Conservation (phyloP, 2,113 vertebrate genomes). For the Apeltes quadracus region DNA sequence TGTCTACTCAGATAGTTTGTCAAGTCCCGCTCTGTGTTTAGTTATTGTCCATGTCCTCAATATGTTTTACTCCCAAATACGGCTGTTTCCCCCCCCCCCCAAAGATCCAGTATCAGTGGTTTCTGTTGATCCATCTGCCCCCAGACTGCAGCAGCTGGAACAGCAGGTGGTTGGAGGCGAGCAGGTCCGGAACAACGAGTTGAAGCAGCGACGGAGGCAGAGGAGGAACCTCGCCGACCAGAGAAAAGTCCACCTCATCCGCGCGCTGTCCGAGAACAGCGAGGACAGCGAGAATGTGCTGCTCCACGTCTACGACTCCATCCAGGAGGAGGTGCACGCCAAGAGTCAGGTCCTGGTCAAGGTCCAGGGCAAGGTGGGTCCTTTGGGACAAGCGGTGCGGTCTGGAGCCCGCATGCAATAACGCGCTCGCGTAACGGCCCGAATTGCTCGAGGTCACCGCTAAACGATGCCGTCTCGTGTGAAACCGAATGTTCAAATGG, state of each 20-base stretch:
- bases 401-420: neutral
- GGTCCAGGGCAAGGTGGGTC: slow-evolving; percentile 86
- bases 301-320: slow-evolving; percentile 86
- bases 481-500: neutral
- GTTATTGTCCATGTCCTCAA: neutral
- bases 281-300: slow-evolving; percentile 85
- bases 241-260: slow-evolving; percentile 82
- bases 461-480: neutral
- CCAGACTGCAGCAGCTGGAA: slow-evolving; percentile 88
- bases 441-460: neutral
- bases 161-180: slow-evolving; percentile 87
- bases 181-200: slow-evolving; percentile 87
- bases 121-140: neutral
- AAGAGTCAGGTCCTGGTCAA: slow-evolving; percentile 86
- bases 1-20: neutral
- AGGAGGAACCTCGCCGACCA: slow-evolving; percentile 82
- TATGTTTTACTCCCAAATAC: neutral
- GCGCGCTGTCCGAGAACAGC: slow-evolving; percentile 76
- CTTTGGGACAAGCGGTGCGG: neutral
- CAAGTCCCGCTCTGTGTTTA: neutral
- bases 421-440: neutral
- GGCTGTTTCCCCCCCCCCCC: no score
- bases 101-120: neutral
- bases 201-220: slow-evolving; percentile 81
- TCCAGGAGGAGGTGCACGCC: slow-evolving; percentile 87